A percentile compares a stretch with the other conserved stretches of the same genome.
Evolutionary conservation across 2,113 vertebrate species (phyloP).

Genomic region (Mormyrus lacerda): DNA sequence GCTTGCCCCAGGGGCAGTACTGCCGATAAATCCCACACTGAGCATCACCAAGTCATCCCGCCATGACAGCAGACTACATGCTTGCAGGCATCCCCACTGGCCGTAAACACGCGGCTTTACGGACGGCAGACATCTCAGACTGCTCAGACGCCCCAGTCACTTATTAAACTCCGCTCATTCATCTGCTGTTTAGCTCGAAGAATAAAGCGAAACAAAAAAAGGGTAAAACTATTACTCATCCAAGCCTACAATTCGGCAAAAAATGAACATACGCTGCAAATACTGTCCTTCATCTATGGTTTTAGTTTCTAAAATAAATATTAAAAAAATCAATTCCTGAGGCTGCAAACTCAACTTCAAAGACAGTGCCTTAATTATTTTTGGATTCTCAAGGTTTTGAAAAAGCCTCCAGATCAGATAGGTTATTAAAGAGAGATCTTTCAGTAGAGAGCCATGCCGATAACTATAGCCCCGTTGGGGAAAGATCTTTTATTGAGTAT

Average conservation of each 20-base stretch:
- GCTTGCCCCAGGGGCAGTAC: not conserved
- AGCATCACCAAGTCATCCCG: constrained; percentile 37
- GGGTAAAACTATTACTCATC: not conserved
- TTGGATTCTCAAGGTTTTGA: constrained; percentile 10
- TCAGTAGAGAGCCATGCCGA: constrained; percentile 44
- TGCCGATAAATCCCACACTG: constrained; percentile 41
- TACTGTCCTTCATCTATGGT: not conserved
- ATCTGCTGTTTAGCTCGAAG: not conserved
- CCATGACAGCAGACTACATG: constrained; percentile 33
- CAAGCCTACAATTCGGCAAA: not conserved
- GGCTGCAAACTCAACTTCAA: constrained; percentile 26
- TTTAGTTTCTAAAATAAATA: constrained; percentile 24
- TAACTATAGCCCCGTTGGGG: constrained; percentile 53
- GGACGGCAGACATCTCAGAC: not conserved
- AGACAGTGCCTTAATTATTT: constrained; percentile 33
- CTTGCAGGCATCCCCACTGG: constrained; percentile 19
- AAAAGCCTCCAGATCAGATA: constrained; percentile 36
- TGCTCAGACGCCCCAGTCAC: not conserved
- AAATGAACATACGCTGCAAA: not conserved
- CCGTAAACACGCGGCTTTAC: not conserved
- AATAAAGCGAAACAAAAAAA: not conserved
- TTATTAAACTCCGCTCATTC: not conserved
- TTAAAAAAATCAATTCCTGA: constrained; percentile 26
- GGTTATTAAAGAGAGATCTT: constrained; percentile 49
- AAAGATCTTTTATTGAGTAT: constrained; percentile 47